Evolutionary conservation across 2,797 vertebrate species (phyloP), one percentile per base, ranked within the genome.

Genomic region (Propithecus perrieri): DNA sequence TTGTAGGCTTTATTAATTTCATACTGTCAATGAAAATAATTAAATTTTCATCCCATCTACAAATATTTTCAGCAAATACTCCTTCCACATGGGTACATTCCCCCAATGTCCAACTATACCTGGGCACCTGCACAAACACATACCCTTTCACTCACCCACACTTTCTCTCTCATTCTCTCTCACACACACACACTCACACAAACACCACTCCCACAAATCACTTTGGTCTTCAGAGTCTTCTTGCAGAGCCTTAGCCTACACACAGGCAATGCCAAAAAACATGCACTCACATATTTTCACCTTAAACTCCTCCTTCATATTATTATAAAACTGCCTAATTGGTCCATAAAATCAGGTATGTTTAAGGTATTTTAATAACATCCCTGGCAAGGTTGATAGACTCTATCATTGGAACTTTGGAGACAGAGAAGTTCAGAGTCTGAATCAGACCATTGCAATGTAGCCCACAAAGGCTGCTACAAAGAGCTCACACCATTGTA

Each of bases 21-120:
- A 41, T 14, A 78, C 26, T 79, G 17, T 33, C 74, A 95, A 69
- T 48, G 50, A 80, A 83, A 91, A 67, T 11, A 35, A 92, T 78
- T 72, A 91, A 72, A 26, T 8, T 90, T 92, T 59, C 18, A 79
- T 69, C 26, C n/a, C 11, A 61, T 48, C n/a, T 80, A 50, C 22
- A 92, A 43, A 84, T 92, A 50, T 95, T 85, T 15, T 95, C 57
- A 71, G 63, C 38, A 85, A 86, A 61, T 26, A 79, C 28, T 65
- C 30, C n/a, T 33, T 72, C 9, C 6, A 33, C 28, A 2, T 14
- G 35, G 33, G 5, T 53, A 55, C 20, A 53, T 80, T 50, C 10
- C 59, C 0, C 61, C 14, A 59, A 53, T 28, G 4, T 3, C 43
- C 41, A 48, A 7, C 17, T n/a, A 7, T 8, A 50, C 18, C 26